Conservation (phyloP, 1,140 invertebrate species). For the Eciton burchellii region DNA sequence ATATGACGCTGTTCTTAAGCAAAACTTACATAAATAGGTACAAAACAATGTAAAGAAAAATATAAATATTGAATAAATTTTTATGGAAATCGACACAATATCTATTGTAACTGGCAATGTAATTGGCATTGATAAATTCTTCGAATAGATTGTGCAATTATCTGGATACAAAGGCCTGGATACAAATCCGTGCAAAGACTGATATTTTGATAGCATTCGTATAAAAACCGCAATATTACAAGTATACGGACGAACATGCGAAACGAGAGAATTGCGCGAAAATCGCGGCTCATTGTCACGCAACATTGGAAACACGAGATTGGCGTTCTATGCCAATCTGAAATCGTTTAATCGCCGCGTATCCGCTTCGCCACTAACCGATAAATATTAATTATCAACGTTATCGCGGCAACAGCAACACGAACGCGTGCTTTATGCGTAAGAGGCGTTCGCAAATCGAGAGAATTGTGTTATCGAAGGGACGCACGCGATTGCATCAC, state of each 20-base stretch:
- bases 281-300: neutral
- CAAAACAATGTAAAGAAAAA: no score
- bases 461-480: neutral
- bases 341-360: conserved; percentile 9
- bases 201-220: neutral
- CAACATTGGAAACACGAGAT: neutral
- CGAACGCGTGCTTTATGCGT: neutral
- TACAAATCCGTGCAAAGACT: no score
- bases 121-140: no score
- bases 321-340: conserved; percentile 24
- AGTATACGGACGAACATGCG: neutral
- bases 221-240: conserved; percentile 13
- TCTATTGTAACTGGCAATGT: no score
- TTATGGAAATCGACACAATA: no score
- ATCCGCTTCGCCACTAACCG: neutral
- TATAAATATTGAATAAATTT: no score
- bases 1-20: no score
- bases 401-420: neutral
- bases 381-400: conserved; percentile 46
- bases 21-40: no score
- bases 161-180: no score
- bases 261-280: neutral
- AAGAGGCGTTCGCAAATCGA: conserved; percentile 4
- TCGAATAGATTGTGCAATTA: no score
- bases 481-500: neutral